Conservation (phyloP, 2,888 invertebrate species). For the Scaptomyza flava region DNA sequence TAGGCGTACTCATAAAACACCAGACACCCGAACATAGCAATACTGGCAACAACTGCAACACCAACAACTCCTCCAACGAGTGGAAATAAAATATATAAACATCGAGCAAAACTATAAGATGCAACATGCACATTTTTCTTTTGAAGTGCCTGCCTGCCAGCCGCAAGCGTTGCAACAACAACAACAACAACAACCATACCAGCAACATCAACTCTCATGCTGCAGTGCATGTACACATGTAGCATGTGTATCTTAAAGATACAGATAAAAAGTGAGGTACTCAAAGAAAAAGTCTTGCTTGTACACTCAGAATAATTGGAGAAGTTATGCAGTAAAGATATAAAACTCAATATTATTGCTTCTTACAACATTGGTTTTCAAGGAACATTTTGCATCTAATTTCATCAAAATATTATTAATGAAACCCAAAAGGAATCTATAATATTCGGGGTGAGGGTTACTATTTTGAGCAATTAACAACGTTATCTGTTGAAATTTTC, state of each 20-base stretch:
- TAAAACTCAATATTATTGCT: background rate
- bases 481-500: background rate
- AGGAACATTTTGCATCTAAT: too few species aligned
- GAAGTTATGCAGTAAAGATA: background rate
- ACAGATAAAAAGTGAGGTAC: slow-evolving; percentile 47
- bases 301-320: background rate
- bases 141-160: slow-evolving; percentile 67
- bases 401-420: background rate
- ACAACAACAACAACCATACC: slow-evolving; percentile 21
- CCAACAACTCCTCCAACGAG: slow-evolving; percentile 28
- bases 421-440: background rate
- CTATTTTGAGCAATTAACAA: background rate
- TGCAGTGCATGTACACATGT: slow-evolving; percentile 25
- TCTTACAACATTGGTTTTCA: too few species aligned
- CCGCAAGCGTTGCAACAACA: slow-evolving; percentile 50
- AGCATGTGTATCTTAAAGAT: slow-evolving; percentile 55
- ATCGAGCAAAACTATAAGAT: slow-evolving; percentile 39
- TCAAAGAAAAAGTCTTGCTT: background rate
- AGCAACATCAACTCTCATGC: slow-evolving; percentile 16
- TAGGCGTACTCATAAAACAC: slow-evolving; percentile 71
- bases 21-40: slow-evolving; percentile 41
- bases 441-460: background rate
- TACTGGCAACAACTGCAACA: slow-evolving; percentile 5
- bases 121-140: slow-evolving; percentile 67
- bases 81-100: slow-evolving; percentile 68